phyloP scores from a whole-genome alignment of 2,113 vertebrate genomes.

The Monarcha castaneiventris region DNA sequence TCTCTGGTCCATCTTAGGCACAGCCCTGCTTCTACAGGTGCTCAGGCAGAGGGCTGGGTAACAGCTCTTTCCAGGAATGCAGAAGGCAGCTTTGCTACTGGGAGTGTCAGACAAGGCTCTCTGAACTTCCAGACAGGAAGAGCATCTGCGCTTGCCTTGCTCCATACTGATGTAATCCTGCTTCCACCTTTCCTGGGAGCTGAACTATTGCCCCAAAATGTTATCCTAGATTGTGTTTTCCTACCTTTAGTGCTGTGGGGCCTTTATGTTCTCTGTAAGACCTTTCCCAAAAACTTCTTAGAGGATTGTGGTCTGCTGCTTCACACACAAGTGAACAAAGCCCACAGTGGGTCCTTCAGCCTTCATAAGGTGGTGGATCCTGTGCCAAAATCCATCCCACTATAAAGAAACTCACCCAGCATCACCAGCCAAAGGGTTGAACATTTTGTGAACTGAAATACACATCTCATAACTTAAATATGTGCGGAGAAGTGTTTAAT shows the following conservation, averaged over 20 bases:
- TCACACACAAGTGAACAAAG: not conserved
- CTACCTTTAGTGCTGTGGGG: not conserved
- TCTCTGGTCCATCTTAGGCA: not conserved
- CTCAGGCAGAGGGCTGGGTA: not conserved
- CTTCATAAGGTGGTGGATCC: not conserved
- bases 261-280: not conserved
- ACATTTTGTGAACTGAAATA: conserved; percentile 2
- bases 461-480: not conserved
- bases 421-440: not conserved
- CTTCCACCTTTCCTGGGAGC: not conserved
- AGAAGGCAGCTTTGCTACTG: not conserved
- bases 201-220: not conserved
- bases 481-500: not conserved
- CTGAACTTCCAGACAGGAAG: not conserved
- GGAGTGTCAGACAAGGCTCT: not conserved
- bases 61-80: not conserved
- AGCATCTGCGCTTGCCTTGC: not conserved
- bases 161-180: not conserved
- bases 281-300: not conserved
- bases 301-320: not conserved
- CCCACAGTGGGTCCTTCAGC: not conserved
- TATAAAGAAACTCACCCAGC: not conserved
- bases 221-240: not conserved
- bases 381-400: not conserved
- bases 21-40: not conserved